A percentile compares a stretch with the other conserved stretches of the same genome.
Conservation (phyloP, 2,113 vertebrate species). For the Pongo abelii region DNA sequence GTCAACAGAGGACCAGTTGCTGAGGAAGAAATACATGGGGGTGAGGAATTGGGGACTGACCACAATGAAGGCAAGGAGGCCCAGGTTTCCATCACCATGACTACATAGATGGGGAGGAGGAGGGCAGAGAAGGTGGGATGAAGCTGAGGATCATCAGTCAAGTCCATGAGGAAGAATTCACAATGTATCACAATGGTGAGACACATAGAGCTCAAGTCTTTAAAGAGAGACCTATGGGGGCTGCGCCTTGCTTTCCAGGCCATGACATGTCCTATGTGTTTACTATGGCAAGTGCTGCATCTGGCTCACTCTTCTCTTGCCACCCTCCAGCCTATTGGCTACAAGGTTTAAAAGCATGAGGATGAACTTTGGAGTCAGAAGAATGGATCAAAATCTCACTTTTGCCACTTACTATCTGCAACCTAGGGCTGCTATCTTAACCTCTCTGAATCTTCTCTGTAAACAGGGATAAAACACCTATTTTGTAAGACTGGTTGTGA, state of each 20-base stretch:
- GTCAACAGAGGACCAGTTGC: not conserved
- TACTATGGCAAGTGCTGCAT: not conserved
- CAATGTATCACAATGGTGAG: not conserved
- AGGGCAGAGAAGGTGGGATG: not conserved
- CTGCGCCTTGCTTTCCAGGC: not conserved
- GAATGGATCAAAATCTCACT: not conserved
- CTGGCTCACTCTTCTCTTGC: not conserved
- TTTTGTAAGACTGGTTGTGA: not conserved
- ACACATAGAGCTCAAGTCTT: not conserved
- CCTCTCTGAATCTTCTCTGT: not conserved
- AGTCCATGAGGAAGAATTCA: slow-evolving; percentile 38
- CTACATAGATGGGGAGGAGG: slow-evolving; percentile 42
- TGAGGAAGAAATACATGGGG: slow-evolving; percentile 42
- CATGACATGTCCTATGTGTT: not conserved
- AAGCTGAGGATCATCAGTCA: slow-evolving; percentile 22
- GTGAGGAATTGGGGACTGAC: not conserved
- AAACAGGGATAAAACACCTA: not conserved
- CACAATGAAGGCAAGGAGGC: slow-evolving; percentile 26
- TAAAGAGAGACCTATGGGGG: not conserved
- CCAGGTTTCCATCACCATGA: slow-evolving; percentile 35
- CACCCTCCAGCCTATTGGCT: not conserved
- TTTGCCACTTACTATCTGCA: not conserved
- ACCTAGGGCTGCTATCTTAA: not conserved
- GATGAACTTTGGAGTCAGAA: not conserved
- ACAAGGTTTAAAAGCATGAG: not conserved